Evolutionary conservation across 30 jellyfish, hydroid and myxozoan genomes (phyloP), one percentile per base, ranked within the genome.

Genomic region (Pelagia noctiluca): DNA sequence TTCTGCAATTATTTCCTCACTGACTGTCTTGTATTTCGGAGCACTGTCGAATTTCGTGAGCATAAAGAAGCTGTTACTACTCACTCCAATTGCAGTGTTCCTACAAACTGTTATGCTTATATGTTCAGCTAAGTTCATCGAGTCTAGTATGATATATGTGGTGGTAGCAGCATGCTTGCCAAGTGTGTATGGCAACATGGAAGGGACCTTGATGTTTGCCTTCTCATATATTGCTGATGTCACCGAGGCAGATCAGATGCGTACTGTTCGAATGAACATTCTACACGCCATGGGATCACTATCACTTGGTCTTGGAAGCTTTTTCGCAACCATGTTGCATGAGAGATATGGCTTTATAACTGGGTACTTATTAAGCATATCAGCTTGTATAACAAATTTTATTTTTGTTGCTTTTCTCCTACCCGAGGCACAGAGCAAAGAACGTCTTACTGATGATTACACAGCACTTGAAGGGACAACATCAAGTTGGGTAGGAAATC

Each of bases 211-310:
- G 30, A 74, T 85, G 89, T 35, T 85, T 16, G 85, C 85, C 30
- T 85, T 38, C 35, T 53, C 86, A 18, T 85, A 85, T 30, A 61
- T 85, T 89, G 89, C 96, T 3, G 72, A 83, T 52, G 88, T 85
- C 48, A 71, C 96, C 8, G 67, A 24, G 1, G 52, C 63, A 4
- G 85, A 85, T n/a, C 47, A 75, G 18, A 47, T 25, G 35, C 84
- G 96, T 8, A 71, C 96, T 0, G 30, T 33, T 19, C 49, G 96
- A 36, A 85, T 85, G 96, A 87, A 63, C 2, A 35, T 75, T 30
- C 37, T 75, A 7, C 89, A 85, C 29, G 85, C 85, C 10, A 53
- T 64, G 61, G 36, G 75, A 23, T 73, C 48, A 29, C n/a, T 85
- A 7, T 88, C 89, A 21, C 85, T 57, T 18, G 89, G 89, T 26